These are phyloP conservation scores for Serinus canaria DNA, from an alignment of 2,113 vertebrate species.

Conservation along the genomic window DNA sequence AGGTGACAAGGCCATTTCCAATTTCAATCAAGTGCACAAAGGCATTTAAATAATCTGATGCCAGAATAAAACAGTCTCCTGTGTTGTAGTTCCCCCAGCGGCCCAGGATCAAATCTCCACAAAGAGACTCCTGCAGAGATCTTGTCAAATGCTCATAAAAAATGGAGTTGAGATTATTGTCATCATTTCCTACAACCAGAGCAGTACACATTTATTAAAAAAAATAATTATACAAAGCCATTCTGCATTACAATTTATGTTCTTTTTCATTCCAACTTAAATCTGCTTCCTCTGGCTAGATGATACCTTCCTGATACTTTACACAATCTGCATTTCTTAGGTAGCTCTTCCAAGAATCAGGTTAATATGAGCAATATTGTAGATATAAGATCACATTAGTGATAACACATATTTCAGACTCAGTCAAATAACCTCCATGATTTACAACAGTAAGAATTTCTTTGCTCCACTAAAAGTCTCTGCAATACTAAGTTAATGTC, in stretches of 20 bases:
- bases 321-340: not conserved
- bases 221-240: not conserved
- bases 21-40: slow-evolving; percentile 96
- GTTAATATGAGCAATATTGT: not conserved
- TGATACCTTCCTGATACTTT: not conserved
- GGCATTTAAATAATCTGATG: slow-evolving; percentile 98
- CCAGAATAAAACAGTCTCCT: slow-evolving; percentile 96
- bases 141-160: slow-evolving; percentile 97
- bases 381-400: not conserved
- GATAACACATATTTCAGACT: not conserved
- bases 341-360: not conserved
- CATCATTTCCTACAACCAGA: slow-evolving; percentile 83
- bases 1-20: slow-evolving; percentile 95
- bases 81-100: slow-evolving; percentile 96
- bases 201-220: not conserved
- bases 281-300: not conserved
- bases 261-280: not conserved
- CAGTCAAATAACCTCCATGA: not conserved
- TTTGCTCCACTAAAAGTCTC: not conserved
- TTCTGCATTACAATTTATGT: not conserved
- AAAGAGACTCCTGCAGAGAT: slow-evolving; percentile 92
- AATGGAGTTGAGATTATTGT: slow-evolving; percentile 96
- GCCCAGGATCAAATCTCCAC: slow-evolving; percentile 91
- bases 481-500: not conserved
- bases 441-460: not conserved